Conservation (phyloP, 2,888 invertebrate genomes). For the Yponomeuta malinellus region DNA sequence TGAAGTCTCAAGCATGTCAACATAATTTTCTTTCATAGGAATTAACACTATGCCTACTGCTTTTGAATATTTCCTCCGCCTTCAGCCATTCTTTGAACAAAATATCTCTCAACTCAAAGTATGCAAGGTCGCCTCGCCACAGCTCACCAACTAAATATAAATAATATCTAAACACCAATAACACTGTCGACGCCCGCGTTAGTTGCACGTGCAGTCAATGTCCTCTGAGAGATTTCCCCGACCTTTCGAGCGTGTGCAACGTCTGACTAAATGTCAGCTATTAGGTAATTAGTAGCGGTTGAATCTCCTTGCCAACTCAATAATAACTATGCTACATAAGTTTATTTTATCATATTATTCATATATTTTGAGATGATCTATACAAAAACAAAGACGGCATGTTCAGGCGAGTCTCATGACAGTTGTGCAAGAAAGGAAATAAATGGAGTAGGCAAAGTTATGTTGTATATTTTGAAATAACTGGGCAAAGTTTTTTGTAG, state of each 20-base stretch:
- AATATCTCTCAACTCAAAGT: too few relatives aligned
- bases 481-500: too few relatives aligned
- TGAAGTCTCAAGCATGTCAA: too few relatives aligned
- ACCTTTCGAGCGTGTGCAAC: constrained; percentile 43
- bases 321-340: not conserved
- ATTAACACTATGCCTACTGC: too few relatives aligned
- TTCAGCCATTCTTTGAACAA: too few relatives aligned
- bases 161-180: not conserved
- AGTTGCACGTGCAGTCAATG: constrained; percentile 3
- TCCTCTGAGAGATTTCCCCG: constrained; percentile 19
- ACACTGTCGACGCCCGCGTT: not conserved
- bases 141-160: not conserved
- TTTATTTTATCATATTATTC: not conserved
- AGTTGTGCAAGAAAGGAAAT: too few relatives aligned
- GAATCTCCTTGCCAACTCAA: not conserved
- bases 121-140: not conserved
- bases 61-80: too few relatives aligned
- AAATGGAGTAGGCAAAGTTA: too few relatives aligned
- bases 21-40: too few relatives aligned
- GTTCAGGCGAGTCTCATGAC: too few relatives aligned
- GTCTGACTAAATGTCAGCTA: constrained; percentile 50
- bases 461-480: too few relatives aligned
- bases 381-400: not conserved
- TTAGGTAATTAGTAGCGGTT: constrained; percentile 12
- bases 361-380: not conserved